Evolutionary conservation across 2,888 invertebrate species (phyloP), one percentile per base, ranked within the genome.

Genomic region (Pocota personata): DNA sequence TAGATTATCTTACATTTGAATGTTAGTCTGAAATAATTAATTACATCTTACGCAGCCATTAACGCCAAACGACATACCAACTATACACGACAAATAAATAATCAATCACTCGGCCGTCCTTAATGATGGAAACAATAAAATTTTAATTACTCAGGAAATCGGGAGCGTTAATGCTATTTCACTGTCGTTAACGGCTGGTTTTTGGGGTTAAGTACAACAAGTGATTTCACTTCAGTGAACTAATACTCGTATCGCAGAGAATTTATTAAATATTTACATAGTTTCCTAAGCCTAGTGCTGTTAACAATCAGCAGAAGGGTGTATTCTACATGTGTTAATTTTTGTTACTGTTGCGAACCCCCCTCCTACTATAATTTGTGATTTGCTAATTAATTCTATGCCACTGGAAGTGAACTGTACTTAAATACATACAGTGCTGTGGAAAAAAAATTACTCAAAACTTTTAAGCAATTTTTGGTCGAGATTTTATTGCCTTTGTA

Each of bases 61-160:
- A 50, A 37, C 37, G 72, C 37, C 48, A 37, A 24, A 37, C 48
- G 52, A 50, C 37, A 43, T 5, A 14, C 21, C 50, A 14, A 30
- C 24, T 8, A 5, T 14, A 24, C 21, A 30, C n/a, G 43, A 14
- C 32, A 32, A 52, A 52, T 52, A 21, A 43, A 55, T 40, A 64
- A 73, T 73, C 73, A 73, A 64, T 73, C 73, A 73, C 14, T 43
- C 21, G 3, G 32, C 16, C 19, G 30, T 43, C 72, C 27, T 14
- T 62, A 52, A 73, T 73, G 52, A 60, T 37, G 24, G 35, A 35
- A 3, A 58, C 37, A 48, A 48, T 48, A 35, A 32, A 46, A 46
- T 35, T 24, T 72, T 58, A 60, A 58, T 72, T 72, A 35, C 35
- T 35, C 50, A 4, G 3, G 10, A 12, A 10, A 21, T 10, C 3